phyloP scores from a whole-genome alignment of 2,797 vertebrate genomes.

The Perodicticus potto region DNA sequence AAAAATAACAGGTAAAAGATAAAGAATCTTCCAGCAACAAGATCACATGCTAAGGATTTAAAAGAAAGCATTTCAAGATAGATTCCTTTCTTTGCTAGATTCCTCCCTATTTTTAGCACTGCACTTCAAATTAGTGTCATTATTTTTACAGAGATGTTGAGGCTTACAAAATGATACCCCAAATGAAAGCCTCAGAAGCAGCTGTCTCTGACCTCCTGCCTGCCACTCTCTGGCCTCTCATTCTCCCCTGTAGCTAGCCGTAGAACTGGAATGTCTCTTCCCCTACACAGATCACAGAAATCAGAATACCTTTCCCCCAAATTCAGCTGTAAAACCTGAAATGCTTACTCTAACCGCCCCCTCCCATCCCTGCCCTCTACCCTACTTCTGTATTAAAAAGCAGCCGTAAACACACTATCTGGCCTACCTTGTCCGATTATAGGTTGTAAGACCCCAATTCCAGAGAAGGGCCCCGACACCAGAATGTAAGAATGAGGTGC shows the following conservation, averaged over 20 bases:
- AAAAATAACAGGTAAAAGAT: neutral
- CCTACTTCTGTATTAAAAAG: neutral
- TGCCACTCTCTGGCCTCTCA: neutral
- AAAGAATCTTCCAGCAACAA: neutral
- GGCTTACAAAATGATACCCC: neutral
- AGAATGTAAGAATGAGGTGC: neutral
- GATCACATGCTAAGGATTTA: neutral
- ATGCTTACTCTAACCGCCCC: neutral
- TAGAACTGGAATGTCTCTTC: neutral
- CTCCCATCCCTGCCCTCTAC: neutral
- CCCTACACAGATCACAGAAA: neutral
- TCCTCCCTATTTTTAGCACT: neutral
- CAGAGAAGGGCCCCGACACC: neutral
- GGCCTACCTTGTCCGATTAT: neutral
- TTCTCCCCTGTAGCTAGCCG: neutral
- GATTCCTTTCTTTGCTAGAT: neutral
- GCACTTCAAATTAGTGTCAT: neutral
- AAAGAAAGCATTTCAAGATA: neutral
- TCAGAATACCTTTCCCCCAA: neutral
- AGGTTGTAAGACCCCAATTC: neutral
- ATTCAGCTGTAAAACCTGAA: neutral
- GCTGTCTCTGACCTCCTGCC: neutral
- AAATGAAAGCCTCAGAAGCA: neutral
- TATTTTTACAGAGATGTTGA: neutral
- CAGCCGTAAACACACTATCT: neutral